These are phyloP conservation scores for Pelodiscus sinensis DNA, from an alignment of 2,113 vertebrate genomes.

Conservation along the genomic window DNA sequence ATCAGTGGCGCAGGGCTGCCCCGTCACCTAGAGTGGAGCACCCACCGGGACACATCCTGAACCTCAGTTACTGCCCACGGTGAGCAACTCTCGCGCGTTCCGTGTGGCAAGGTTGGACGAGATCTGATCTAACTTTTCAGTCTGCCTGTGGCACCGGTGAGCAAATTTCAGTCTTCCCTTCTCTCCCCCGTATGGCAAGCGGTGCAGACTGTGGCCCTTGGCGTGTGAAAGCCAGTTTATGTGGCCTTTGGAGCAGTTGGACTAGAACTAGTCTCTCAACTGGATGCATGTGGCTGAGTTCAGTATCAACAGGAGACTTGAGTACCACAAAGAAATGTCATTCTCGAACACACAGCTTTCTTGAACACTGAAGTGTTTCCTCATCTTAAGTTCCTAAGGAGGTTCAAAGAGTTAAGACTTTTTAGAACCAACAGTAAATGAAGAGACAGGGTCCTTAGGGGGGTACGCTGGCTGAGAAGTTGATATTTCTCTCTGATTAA, in stretches of 20 bases:
- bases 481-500: slow-evolving; percentile 15
- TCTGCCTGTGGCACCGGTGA: background rate
- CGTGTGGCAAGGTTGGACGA: background rate
- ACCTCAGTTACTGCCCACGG: too few species aligned
- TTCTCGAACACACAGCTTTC: background rate
- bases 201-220: accelerated
- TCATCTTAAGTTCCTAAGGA: background rate
- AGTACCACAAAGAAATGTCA: background rate
- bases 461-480: background rate
- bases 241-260: background rate
- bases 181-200: background rate
- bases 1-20: too few species aligned
- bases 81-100: background rate
- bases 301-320: background rate
- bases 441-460: background rate
- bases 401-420: background rate
- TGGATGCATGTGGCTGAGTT: background rate
- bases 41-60: too few species aligned
- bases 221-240: background rate
- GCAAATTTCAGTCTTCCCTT: background rate
- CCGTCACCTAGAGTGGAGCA: too few species aligned
- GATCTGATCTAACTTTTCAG: background rate
- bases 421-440: background rate
- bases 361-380: background rate
- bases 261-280: background rate